Conservation (phyloP, 2,113 vertebrate species). For the Malurus elegans region DNA sequence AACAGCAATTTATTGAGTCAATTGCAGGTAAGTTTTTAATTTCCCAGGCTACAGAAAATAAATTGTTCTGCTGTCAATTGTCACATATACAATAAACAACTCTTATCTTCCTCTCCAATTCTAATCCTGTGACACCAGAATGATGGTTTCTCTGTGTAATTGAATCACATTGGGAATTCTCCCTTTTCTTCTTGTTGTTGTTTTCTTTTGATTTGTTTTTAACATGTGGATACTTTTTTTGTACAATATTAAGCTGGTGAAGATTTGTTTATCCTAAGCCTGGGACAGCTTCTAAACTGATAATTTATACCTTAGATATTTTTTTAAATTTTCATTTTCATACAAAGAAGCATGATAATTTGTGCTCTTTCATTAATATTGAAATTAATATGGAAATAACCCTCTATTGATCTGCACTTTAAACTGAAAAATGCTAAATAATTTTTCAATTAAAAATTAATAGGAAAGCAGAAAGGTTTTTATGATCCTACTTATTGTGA, state of each 20-base stretch:
- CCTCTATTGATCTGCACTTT: neutral
- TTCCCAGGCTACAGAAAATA: conserved; percentile 53
- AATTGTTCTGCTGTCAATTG: conserved; percentile 43
- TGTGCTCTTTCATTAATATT: neutral
- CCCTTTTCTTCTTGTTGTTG: neutral
- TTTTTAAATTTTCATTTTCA: neutral
- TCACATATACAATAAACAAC: conserved; percentile 6
- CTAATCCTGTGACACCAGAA: neutral
- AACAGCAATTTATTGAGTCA: conserved; percentile 10
- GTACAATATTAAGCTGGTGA: neutral
- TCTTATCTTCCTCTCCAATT: neutral
- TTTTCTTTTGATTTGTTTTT: neutral
- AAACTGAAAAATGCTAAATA: neutral
- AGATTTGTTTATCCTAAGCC: neutral
- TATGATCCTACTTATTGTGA: neutral
- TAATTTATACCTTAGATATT: neutral
- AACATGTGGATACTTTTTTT: neutral
- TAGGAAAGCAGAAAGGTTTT: neutral
- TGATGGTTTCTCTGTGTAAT: neutral
- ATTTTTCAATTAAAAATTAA: neutral
- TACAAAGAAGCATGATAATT: neutral
- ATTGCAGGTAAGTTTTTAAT: conserved; percentile 47
- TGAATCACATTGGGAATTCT: neutral
- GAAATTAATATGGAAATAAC: neutral
- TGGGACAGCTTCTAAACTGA: neutral